These are phyloP conservation scores for Callyntrura sp. DNA, from an alignment of 2,888 invertebrate genomes.

Conservation along the genomic window DNA sequence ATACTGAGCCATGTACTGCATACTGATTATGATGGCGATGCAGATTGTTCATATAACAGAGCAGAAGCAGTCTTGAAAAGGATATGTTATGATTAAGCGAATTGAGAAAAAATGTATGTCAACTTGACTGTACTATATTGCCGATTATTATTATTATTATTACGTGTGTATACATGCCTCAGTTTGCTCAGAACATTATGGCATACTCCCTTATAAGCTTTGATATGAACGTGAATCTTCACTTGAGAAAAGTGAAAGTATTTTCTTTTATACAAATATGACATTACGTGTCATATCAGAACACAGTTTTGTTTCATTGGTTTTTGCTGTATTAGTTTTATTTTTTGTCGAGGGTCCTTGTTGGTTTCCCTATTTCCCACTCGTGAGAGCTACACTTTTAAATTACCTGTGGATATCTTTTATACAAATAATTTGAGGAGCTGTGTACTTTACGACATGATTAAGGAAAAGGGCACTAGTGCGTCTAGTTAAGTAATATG, in stretches of 20 bases:
- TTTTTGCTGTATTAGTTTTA: slow-evolving; percentile 52
- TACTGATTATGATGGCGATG: slow-evolving; percentile 25
- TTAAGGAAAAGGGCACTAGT: slow-evolving; percentile 55
- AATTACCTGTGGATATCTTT: background rate
- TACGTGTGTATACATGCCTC: background rate
- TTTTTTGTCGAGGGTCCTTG: slow-evolving; percentile 19
- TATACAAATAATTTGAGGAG: slow-evolving; percentile 14
- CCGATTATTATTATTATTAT: slow-evolving; percentile 10
- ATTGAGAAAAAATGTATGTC: slow-evolving; percentile 69
- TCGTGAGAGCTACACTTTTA: slow-evolving; percentile 24
- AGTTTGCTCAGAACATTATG: background rate
- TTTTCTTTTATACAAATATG: slow-evolving; percentile 59
- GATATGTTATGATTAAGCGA: slow-evolving; percentile 59
- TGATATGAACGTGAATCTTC: slow-evolving; percentile 39
- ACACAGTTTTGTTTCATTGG: slow-evolving; percentile 47
- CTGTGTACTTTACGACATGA: slow-evolving; percentile 11
- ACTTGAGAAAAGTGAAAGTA: slow-evolving; percentile 75
- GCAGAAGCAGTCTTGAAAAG: slow-evolving; percentile 53
- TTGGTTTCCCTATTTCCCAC: slow-evolving; percentile 56
- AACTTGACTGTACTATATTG: slow-evolving; percentile 63
- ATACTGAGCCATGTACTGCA: background rate
- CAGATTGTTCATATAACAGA: slow-evolving; percentile 41
- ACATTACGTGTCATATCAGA: slow-evolving; percentile 41
- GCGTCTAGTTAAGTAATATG: slow-evolving; percentile 2
- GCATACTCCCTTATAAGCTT: slow-evolving; percentile 9